These are phyloP conservation scores for Chloropsis cyanopogon DNA, from an alignment of 2,113 vertebrate species.

Conservation along the genomic window DNA sequence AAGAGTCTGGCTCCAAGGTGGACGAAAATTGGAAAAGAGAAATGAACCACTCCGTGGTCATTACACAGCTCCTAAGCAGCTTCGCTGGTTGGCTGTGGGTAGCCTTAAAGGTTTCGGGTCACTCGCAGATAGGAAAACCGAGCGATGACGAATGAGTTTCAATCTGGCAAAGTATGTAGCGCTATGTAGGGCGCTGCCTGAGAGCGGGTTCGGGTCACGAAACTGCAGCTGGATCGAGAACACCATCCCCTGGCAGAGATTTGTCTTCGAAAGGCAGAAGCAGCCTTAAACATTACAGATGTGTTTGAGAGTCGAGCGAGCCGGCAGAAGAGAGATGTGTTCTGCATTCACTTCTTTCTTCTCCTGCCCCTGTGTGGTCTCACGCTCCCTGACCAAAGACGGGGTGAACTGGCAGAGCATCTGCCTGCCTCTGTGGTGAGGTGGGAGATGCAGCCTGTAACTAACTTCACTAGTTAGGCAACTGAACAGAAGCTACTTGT, in stretches of 20 bases:
- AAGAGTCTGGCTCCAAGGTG: background rate
- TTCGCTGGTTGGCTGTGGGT: background rate
- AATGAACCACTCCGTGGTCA: background rate
- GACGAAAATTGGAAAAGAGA: too few species aligned
- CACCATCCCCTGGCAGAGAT: background rate
- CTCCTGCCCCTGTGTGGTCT: background rate
- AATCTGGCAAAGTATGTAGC: background rate
- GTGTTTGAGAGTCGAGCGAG: background rate
- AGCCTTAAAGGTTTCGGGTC: background rate
- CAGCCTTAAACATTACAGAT: background rate
- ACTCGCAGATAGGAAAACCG: background rate
- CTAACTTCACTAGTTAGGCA: background rate
- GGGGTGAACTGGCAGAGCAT: background rate
- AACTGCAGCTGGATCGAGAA: conserved; percentile 21
- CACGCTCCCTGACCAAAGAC: background rate
- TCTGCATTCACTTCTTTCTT: background rate
- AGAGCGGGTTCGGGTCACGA: background rate
- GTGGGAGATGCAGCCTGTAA: background rate
- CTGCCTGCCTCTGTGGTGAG: background rate
- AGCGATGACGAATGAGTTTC: background rate
- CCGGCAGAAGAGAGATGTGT: background rate
- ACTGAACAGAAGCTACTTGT: background rate
- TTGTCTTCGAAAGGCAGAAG: background rate
- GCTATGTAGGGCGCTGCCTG: background rate
- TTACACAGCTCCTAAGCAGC: background rate